These are phyloP conservation scores for Solea senegalensis DNA, from an alignment of 2,113 vertebrate genomes.

Conservation along the genomic window DNA sequence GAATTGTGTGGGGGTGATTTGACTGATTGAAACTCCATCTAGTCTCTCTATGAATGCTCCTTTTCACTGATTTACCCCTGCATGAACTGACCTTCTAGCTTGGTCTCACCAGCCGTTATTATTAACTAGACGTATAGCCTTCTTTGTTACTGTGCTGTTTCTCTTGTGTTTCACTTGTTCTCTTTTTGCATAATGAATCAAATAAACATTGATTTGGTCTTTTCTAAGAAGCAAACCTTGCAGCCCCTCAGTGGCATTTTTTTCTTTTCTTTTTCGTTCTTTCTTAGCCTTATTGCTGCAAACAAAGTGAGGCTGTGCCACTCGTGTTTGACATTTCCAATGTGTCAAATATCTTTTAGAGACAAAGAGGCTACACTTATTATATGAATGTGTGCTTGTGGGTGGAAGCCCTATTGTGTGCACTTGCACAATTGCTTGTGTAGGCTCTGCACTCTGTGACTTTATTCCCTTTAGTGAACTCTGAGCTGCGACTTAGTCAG, in stretches of 20 bases:
- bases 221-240: neutral
- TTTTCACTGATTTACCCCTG: neutral
- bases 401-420: conserved; percentile 57
- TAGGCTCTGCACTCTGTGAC: conserved; percentile 52
- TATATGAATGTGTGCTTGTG: conserved; percentile 49
- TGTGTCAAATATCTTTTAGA: conserved; percentile 23
- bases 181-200: neutral
- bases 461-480: conserved; percentile 59
- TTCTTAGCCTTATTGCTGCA: conserved; percentile 17
- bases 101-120: conserved; percentile 15
- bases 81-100: conserved; percentile 6
- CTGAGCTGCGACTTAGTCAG: conserved; percentile 52
- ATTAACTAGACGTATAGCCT: conserved; percentile 7
- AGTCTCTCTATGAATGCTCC: conserved; percentile 2
- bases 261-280: neutral
- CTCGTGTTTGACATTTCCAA: conserved; percentile 53
- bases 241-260: neutral
- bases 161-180: conserved; percentile 11
- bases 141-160: neutral
- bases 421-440: conserved; percentile 57
- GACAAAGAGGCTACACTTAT: conserved; percentile 40
- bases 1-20: neutral
- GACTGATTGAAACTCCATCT: neutral
- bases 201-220: neutral
- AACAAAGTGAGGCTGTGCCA: conserved; percentile 30